These are phyloP conservation scores for Myzus persicae DNA, from an alignment of 1,140 invertebrate species.

Conservation along the genomic window DNA sequence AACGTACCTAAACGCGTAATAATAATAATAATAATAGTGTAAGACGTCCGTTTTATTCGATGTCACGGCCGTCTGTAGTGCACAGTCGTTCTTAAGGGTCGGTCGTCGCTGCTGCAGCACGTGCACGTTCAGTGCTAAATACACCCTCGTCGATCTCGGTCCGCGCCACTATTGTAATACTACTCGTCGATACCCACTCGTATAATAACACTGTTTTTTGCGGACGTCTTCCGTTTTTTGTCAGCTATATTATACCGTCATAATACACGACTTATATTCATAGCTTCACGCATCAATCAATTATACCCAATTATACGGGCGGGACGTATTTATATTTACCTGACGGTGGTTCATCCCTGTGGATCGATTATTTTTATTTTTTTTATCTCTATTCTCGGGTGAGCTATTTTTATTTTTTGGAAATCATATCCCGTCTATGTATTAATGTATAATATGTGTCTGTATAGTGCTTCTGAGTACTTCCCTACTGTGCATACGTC, in stretches of 20 bases:
- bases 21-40: neutral
- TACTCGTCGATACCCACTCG: neutral
- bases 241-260: neutral
- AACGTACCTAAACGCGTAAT: neutral
- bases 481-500: neutral
- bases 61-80: conserved; percentile 1
- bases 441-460: neutral
- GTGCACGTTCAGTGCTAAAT: neutral
- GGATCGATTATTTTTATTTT: neutral
- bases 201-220: neutral
- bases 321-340: too few relatives aligned
- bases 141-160: neutral
- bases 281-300: too few relatives aligned
- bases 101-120: neutral
- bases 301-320: too few relatives aligned
- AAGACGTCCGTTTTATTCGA: conserved; percentile 36
- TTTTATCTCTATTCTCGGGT: neutral
- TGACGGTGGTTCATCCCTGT: neutral
- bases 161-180: neutral
- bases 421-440: neutral
- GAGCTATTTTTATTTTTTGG: neutral
- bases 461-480: neutral
- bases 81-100: neutral
- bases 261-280: neutral
- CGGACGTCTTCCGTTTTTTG: neutral